These are phyloP conservation scores for Sycophila texana DNA, from an alignment of 2,888 invertebrate species.

Conservation along the genomic window DNA sequence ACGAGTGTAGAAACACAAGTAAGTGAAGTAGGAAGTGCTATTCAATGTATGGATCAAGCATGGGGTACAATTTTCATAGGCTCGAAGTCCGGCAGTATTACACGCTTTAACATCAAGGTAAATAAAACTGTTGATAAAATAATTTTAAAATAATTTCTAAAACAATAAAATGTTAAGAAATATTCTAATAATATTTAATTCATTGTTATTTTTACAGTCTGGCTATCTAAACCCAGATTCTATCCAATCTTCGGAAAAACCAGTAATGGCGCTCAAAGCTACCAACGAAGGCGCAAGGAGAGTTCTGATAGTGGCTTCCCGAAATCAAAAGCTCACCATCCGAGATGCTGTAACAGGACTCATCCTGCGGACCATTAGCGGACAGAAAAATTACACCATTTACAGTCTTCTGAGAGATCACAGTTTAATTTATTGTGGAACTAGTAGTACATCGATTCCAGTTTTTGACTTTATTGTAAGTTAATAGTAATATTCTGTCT, in stretches of 20 bases:
- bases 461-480: conserved; percentile 87
- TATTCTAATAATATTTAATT: not conserved
- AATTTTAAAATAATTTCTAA: conserved; percentile 23
- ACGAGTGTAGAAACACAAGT: conserved; percentile 78
- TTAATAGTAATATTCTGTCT: conserved; percentile 58
- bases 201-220: conserved; percentile 59
- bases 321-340: conserved; percentile 83
- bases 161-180: too few species aligned
- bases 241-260: conserved; percentile 80
- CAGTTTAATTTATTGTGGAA: conserved; percentile 86
- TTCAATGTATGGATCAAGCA: conserved; percentile 85
- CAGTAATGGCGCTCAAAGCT: conserved; percentile 83
- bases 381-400: conserved; percentile 80
- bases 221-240: conserved; percentile 66
- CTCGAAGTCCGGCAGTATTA: conserved; percentile 83
- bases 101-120: conserved; percentile 84
- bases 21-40: conserved; percentile 79
- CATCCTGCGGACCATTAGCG: conserved; percentile 80
- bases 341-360: conserved; percentile 85
- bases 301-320: conserved; percentile 83
- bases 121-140: conserved; percentile 17
- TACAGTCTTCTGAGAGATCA: conserved; percentile 84
- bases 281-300: conserved; percentile 85
- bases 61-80: conserved; percentile 86
- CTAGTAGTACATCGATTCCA: conserved; percentile 83